Conservation (phyloP, 2,888 invertebrate genomes). For the Petrolisthes manimaculis region DNA sequence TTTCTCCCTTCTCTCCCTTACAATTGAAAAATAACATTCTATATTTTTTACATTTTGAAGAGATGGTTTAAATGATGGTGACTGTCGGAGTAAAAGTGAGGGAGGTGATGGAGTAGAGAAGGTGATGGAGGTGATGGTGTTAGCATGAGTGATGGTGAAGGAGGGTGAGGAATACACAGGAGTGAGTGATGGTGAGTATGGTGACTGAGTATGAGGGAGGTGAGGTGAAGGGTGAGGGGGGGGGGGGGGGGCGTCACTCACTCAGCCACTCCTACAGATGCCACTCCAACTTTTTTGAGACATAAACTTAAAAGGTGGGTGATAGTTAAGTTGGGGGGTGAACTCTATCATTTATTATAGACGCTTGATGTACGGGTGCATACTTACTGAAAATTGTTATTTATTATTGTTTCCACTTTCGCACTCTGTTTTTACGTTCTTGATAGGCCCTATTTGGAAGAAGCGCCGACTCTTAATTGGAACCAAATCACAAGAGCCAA, state of each 20-base stretch:
- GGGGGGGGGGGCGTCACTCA: background rate
- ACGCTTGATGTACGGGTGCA: conserved; percentile 11
- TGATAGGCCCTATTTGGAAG: background rate
- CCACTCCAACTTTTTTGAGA: background rate
- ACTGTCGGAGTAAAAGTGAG: background rate
- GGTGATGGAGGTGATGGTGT: background rate
- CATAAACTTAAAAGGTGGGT: background rate
- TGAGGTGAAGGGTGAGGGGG: background rate
- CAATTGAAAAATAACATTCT: too few relatives aligned
- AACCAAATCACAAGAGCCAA: background rate
- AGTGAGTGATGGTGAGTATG: background rate
- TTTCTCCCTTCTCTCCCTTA: too few relatives aligned
- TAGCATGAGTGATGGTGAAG: background rate
- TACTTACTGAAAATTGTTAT: conserved; percentile 19
- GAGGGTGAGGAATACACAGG: background rate
- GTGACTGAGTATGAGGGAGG: background rate
- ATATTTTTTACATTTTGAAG: too few relatives aligned
- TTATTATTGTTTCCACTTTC: conserved; percentile 9
- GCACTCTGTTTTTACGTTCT: conserved; percentile 8
- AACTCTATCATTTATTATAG: conserved; percentile 16
- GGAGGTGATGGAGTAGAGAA: background rate
- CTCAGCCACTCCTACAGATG: background rate
- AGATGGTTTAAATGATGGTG: too few relatives aligned
- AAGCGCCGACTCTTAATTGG: background rate
- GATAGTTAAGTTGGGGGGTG: conserved; percentile 11